Evolutionary conservation across 2,888 invertebrate species (phyloP), one percentile per base, ranked within the genome.

Genomic region (Agrotis clavis): DNA sequence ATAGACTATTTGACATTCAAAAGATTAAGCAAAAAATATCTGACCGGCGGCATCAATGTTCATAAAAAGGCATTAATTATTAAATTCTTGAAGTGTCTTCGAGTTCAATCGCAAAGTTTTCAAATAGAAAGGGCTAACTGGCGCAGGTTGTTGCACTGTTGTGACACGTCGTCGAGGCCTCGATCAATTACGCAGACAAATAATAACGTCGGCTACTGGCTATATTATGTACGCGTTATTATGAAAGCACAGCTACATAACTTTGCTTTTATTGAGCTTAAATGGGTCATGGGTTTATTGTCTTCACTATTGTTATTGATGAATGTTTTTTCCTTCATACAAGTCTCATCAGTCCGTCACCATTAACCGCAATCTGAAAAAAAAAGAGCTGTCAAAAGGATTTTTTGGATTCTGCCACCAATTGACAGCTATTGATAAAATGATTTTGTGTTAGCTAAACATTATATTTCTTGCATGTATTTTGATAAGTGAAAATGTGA

Each of bases 401-500:
- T 21, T 25, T 25, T 25, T 25, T 2, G 25, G 18, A 7, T 14
- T 25, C 14, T 16, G 45, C 18, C 25, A 16, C 19, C 35, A 66
- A 21, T 73, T 18, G 14, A 50, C 7, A 57, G 25, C 45, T 30
- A 21, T 71, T 59, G 11, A 47, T 25, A 16, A 67, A 18, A 48
- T 25, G 1, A 50, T 63, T 41, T 53, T 16, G 47, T 64, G n/a
- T 69, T n/a, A 47, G 5, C 5, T 47, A 5, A 47, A 47, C 47
- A 16, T 60, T 45, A 65, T 65, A 62, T 66, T 41, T 51, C 19
- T 50, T 56, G 25, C 51, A 50, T 61, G 45, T 54, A 59, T 73
- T 21, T 68, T 66, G 65, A 56, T 35, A 71, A 79, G 65, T 74
- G 56, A 73, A 79, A 84, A 83, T 86, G 83, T 86, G 85, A 86